Base-by-base conservation (phyloP, 2,797 vertebrate genomes). In the Gallinago stenura region DNA sequence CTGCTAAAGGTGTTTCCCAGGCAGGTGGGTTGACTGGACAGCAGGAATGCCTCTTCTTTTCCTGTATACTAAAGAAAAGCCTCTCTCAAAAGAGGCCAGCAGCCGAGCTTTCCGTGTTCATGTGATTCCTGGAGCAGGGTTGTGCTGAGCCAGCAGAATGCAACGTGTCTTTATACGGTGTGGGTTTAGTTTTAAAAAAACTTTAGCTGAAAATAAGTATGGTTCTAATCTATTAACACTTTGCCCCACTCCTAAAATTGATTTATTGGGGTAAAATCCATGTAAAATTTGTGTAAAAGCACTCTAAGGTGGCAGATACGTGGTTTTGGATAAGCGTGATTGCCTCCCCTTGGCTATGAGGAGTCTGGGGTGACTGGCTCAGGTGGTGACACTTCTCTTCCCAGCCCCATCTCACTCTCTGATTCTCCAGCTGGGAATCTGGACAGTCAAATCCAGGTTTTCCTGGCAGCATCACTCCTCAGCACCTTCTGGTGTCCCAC, bases 231-330 rank as follows among this genome's bases (percentile, higher is more conserved):
- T 5, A 4, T 16, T 30, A 66, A n/a, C 50, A 10, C 25, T 18
- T 85, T 71, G 17, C 24, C 46, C 46, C 10, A 1, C 39, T 78
- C 73, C 50, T 54, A 30, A 73, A 81, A 54, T 11, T 6, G n/a
- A 31, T 78, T 66, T 70, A 1, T 60, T 20, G 20, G 28, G 28
- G 1, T 62, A 30, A 70, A 91, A 54, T 22, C 58, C 39, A 50
- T 35, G 33, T 28, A 2, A 75, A 78, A 37, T 6, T 15, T 15
- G 11, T 26, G 45, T 35, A 28, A 69, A 0, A 62, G 31, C 61
- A 6, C 35, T 2, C 25, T 28, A 15, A 56, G 51, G 14, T 22
- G 33, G 17, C 15, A 4, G 20, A 8, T 4, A 0, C 0, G 3
- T 31, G 46, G 11, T 39, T 56, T 39, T 22, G 64, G 54, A 35